Conservation (phyloP, 2,113 vertebrate species). For the Lontra canadensis region DNA sequence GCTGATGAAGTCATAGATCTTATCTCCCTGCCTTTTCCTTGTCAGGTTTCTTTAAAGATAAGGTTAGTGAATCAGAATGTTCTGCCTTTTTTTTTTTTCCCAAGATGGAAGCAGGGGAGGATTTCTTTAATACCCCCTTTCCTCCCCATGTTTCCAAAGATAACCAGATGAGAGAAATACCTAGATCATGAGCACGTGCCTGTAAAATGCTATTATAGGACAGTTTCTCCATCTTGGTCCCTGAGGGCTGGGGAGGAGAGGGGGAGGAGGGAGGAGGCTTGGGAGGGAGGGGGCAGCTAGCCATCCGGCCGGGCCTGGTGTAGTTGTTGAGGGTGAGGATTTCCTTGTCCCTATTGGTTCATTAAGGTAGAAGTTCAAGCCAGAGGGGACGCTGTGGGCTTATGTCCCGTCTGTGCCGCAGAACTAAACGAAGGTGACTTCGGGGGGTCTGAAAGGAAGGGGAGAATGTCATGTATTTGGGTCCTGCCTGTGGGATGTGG, state of each 20-base stretch:
- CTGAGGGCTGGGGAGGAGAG: constrained; percentile 34
- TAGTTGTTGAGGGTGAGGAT: background rate
- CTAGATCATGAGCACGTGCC: constrained; percentile 23
- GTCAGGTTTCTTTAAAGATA: constrained; percentile 78
- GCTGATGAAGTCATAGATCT: constrained; percentile 80
- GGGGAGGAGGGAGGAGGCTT: background rate
- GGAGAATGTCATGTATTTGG: background rate
- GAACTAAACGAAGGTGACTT: background rate
- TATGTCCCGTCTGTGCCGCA: background rate
- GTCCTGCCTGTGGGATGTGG: background rate
- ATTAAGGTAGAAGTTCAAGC: background rate
- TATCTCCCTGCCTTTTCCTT: constrained; percentile 74
- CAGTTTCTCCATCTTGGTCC: constrained; percentile 62
- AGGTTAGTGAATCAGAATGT: constrained; percentile 75
- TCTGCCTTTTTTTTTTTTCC: constrained; percentile 32
- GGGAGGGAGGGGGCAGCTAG: background rate
- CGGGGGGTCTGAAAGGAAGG: background rate
- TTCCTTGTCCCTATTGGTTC: background rate
- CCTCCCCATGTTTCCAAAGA: constrained; percentile 70
- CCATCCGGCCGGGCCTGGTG: background rate
- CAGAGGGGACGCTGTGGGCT: background rate
- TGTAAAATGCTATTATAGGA: constrained; percentile 67
- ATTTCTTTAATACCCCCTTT: constrained; percentile 72
- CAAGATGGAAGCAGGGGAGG: constrained; percentile 71
- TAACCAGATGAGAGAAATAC: constrained; percentile 74